Conservation (phyloP, 2,888 invertebrate species). For the Polyploca ridens region DNA sequence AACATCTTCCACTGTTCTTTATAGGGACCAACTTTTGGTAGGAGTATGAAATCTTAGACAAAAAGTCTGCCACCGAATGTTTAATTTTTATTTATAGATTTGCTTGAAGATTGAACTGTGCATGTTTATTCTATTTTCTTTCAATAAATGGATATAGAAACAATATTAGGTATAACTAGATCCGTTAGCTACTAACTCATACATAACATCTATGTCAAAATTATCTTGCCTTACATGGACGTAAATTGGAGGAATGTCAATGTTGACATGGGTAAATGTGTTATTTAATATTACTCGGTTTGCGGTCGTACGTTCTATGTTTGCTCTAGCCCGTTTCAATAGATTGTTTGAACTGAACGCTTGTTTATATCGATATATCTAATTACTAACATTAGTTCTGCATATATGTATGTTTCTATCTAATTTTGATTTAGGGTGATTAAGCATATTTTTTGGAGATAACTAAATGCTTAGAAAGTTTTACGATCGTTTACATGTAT, state of each 20-base stretch:
- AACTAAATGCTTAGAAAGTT: too few relatives aligned
- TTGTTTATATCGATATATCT: background rate
- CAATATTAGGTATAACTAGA: background rate
- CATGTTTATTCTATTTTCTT: too few relatives aligned
- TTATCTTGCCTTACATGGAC: background rate
- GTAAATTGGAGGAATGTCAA: conserved; percentile 6
- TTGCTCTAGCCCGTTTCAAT: background rate
- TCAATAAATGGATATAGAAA: background rate
- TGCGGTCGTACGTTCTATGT: background rate
- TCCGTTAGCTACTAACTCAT: background rate
- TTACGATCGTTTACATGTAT: too few relatives aligned
- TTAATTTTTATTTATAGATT: too few relatives aligned
- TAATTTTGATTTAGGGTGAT: too few relatives aligned
- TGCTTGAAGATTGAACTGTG: too few relatives aligned
- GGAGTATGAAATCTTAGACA: too few relatives aligned
- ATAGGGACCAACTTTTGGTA: too few relatives aligned
- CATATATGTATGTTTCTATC: too few relatives aligned
- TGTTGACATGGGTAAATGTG: conserved; percentile 9
- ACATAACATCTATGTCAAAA: conserved; percentile 1
- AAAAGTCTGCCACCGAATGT: too few relatives aligned
- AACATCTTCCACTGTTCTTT: too few relatives aligned
- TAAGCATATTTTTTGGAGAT: too few relatives aligned
- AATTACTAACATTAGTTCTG: background rate
- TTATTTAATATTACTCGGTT: conserved; percentile 5
- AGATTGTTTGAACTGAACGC: background rate